These are phyloP conservation scores for Otolemur crassicaudatus DNA, from an alignment of 2,797 vertebrate genomes.

Conservation along the genomic window DNA sequence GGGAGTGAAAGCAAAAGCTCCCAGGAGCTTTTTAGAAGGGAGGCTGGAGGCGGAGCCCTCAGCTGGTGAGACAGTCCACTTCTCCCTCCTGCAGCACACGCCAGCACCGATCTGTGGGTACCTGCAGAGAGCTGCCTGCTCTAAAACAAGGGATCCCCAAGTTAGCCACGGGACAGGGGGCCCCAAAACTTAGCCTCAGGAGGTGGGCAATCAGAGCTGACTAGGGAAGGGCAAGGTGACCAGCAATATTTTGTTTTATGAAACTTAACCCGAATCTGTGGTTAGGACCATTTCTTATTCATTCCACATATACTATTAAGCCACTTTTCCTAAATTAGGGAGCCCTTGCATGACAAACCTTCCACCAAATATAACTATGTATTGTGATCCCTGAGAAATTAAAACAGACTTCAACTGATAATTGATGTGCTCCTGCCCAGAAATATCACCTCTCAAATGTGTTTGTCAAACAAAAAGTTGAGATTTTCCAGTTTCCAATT, in stretches of 20 bases:
- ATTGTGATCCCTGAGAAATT: not conserved
- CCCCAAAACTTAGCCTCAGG: not conserved
- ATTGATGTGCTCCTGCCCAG: not conserved
- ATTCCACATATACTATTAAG: not conserved
- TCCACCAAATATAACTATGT: not conserved
- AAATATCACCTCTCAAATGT: not conserved
- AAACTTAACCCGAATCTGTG: not conserved
- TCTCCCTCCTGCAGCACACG: fast-evolving
- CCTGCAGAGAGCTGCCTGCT: not conserved
- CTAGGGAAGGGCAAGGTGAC: not conserved
- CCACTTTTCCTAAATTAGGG: not conserved
- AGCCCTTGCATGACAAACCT: not conserved
- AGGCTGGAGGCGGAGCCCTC: not conserved
- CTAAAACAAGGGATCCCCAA: not conserved
- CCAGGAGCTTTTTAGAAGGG: not conserved
- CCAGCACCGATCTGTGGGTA: not conserved
- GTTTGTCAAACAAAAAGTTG: not conserved
- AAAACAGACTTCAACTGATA: not conserved
- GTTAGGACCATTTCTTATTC: not conserved
- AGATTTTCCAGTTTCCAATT: not conserved
- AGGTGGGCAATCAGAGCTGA: not conserved
- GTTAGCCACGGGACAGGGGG: not conserved
- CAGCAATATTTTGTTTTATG: not conserved
- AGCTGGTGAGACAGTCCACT: fast-evolving
- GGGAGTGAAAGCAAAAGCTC: not conserved